Evolutionary conservation across 2,113 vertebrate species (phyloP), one percentile per base, ranked within the genome.

Genomic region (Chaetodon trifascialis): DNA sequence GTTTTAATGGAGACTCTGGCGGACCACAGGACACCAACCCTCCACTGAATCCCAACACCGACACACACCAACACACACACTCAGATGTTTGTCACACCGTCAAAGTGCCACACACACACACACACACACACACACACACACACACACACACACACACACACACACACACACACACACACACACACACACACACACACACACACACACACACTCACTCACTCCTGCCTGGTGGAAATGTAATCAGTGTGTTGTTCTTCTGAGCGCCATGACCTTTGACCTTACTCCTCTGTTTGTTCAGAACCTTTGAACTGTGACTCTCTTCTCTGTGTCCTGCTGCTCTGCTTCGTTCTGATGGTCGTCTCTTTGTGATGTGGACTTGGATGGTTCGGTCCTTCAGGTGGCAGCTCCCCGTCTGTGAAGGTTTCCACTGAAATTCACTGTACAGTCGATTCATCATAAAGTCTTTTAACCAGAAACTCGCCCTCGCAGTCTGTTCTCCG

Each of bases 241-340:
- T 84, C 64, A 16, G 19, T 44, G 68, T 87, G 58, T 75, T 34
- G 60, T 80, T 70, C 52, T 79, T 55, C 79, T 74, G 82, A 86
- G 80, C 82, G 52, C 62, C 47, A 19, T 74, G 81, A 88, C 84
- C 84, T 86, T 85, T 76, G 80, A 79, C 83, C 73, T 86, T 74
- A 40, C 70, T 80, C 64, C 54, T 38, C 55, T 56, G 46, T 82
- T 36, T 79, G 36, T 83, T 70, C 46, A 59, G 62, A 86, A 78
- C 81, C 84, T 88, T 85, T 74, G 2, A 15, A 88, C 79, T 92
- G 83, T 88, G 84, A 93, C 80, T 73, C 83, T 86, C 88, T 52
- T 70, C 49, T 73, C 49, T 83, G 87, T 93, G 7, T 67, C 56
- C 68, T 79, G 93, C 95, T 95, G 86, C 95, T 94, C 92, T 92